These are phyloP conservation scores for Gracilinanus agilis DNA, from an alignment of 2,113 vertebrate species.

Conservation along the genomic window DNA sequence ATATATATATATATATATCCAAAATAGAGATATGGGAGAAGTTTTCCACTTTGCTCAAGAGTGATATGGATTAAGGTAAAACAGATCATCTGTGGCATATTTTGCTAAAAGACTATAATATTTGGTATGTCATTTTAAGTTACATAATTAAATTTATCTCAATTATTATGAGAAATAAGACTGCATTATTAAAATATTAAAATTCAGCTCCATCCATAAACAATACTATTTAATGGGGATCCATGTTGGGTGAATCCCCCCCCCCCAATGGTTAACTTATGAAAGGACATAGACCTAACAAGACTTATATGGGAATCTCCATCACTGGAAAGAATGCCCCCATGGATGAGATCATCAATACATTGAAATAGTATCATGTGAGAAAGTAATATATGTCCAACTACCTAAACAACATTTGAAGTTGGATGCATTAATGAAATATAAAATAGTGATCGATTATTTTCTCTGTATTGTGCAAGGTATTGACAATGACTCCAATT, in stretches of 20 bases:
- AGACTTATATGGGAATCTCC: too few species aligned
- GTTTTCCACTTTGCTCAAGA: slow-evolving; percentile 67
- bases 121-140: slow-evolving; percentile 77
- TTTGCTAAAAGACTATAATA: slow-evolving; percentile 68
- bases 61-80: slow-evolving; percentile 62
- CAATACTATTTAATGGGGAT: too few species aligned
- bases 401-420: background rate
- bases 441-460: slow-evolving; percentile 34
- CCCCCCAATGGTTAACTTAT: too few species aligned
- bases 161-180: slow-evolving; percentile 48
- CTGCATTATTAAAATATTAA: slow-evolving; percentile 58
- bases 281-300: too few species aligned
- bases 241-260: too few species aligned
- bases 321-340: too few species aligned
- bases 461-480: background rate
- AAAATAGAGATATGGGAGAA: slow-evolving; percentile 55
- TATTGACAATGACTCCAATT: background rate
- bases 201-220: background rate
- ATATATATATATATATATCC: slow-evolving; percentile 17
- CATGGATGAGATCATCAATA: too few species aligned
- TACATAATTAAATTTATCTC: slow-evolving; percentile 69
- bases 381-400: slow-evolving; percentile 43
- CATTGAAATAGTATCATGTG: slow-evolving; percentile 40
- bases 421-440: background rate
- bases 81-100: slow-evolving; percentile 59